Percentiles rank a stretch among this genome's conserved stretches.
Evolutionary conservation across 2,113 vertebrate genomes (phyloP).

Genomic region (Lathamus discolor): DNA sequence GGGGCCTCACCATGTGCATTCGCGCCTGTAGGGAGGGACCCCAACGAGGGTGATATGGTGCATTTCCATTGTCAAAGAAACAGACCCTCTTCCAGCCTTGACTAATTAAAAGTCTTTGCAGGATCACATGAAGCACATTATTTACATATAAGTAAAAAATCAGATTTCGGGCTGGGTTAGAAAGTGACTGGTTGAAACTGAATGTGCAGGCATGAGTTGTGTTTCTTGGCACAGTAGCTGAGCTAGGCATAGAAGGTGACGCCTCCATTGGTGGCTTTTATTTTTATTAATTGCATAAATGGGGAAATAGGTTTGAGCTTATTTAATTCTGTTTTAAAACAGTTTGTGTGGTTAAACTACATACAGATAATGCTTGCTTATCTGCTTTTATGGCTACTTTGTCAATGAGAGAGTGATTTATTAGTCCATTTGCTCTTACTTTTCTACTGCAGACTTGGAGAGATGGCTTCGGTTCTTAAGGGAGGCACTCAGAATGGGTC

Average conservation of each 20-base stretch:
- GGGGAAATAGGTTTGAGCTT: background rate
- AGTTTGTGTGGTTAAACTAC: background rate
- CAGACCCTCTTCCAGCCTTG: background rate
- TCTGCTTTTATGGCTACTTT: background rate
- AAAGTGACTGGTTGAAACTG: background rate
- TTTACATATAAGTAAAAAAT: background rate
- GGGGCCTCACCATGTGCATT: background rate
- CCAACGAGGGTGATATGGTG: rapidly evolving
- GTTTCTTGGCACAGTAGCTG: background rate
- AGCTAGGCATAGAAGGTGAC: background rate
- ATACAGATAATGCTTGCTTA: background rate
- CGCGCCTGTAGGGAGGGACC: background rate
- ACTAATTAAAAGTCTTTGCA: background rate
- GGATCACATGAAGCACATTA: background rate
- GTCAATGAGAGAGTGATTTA: background rate
- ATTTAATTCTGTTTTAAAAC: background rate
- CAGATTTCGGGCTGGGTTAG: background rate
- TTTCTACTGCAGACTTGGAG: background rate
- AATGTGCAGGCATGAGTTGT: background rate
- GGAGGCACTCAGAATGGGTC: background rate
- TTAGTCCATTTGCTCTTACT: background rate
- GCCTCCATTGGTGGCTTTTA: background rate
- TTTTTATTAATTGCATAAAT: background rate
- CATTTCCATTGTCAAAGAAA: background rate
- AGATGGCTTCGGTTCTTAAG: background rate